Base-by-base conservation (phyloP, 2,888 invertebrate genomes). In the Axea sp. region DNA sequence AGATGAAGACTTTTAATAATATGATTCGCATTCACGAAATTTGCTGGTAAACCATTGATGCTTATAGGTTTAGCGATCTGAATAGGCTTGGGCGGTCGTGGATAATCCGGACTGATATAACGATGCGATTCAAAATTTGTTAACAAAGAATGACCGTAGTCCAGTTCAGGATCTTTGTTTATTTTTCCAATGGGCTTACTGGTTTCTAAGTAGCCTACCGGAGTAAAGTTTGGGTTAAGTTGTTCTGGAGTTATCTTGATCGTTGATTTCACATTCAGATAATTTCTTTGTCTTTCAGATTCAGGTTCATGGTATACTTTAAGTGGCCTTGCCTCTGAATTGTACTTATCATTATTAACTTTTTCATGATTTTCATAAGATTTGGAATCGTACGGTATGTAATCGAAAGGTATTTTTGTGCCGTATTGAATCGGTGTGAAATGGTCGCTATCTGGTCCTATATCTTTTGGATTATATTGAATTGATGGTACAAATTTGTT, bases 1-100 rank as follows among this genome's bases (percentile, higher is more conserved):
- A 93, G 89, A 85, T 94, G 94, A 17, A 95, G 88, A 62, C 94
- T 92, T 82, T 92, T 92, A 28, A 94, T 82, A 73, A 95, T 90
- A 75, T 92, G 90, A 0, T 90, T 88, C 0, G 14, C 1, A 11
- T 45, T 28, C 0, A 17, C 7, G 28, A 92, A 81, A 69, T 83
- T 81, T 1, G 86, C 80, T n/a, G 84, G 84, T 39, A 88, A 85
- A 69, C 89, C 87, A 1, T 86, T 86, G 2, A 24, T 47, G 39
- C 41, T 76, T n/a, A 59, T 73, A 14, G 8, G 33, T 45, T 77
- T 8, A 59, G 75, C 15, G 8, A 35, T 30, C 14, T 45, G 11
- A 7, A 30, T 14, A 33, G 77, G 45, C 19, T 53, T 60, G 5
- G 31, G 19, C 1, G 19, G 15, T 2, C 59, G 28, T 9, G 60